Evolutionary conservation across 1,140 invertebrate genomes (phyloP).

Genomic region (Polyergus mexicanus): DNA sequence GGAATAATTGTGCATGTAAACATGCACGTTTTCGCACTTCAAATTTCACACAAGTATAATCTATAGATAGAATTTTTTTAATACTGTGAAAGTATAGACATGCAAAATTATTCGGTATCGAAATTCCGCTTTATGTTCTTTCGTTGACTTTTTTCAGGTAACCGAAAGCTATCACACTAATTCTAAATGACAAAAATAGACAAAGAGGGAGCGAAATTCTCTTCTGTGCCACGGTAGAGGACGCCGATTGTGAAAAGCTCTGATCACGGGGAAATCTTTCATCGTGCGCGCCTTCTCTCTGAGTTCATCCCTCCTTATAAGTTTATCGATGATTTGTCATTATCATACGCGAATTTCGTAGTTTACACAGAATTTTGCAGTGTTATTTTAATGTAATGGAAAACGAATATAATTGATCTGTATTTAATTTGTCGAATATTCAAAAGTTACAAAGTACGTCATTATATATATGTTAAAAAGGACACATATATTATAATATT

Average conservation of each 20-base stretch:
- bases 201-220: constrained; percentile 76
- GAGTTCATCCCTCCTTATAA: constrained; percentile 55
- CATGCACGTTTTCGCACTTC: constrained; percentile 42
- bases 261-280: constrained; percentile 65
- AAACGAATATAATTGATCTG: background rate
- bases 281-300: constrained; percentile 69
- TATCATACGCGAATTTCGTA: background rate
- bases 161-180: constrained; percentile 82
- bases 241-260: constrained; percentile 75
- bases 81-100: constrained; percentile 36
- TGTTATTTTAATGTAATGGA: background rate
- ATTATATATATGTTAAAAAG: too few species aligned
- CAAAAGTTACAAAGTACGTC: too few species aligned
- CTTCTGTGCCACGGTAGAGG: constrained; percentile 82
- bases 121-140: constrained; percentile 78
- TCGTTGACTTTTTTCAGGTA: constrained; percentile 83
- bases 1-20: constrained; percentile 46
- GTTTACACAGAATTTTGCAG: background rate
- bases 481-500: too few species aligned
- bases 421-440: background rate
- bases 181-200: constrained; percentile 78
- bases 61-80: constrained; percentile 19
- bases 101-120: constrained; percentile 41
- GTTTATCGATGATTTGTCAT: background rate
- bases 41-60: constrained; percentile 8